Base-by-base conservation (phyloP, 37 sponge, comb jelly and placozoan genomes). In the Beroe ovata region DNA sequence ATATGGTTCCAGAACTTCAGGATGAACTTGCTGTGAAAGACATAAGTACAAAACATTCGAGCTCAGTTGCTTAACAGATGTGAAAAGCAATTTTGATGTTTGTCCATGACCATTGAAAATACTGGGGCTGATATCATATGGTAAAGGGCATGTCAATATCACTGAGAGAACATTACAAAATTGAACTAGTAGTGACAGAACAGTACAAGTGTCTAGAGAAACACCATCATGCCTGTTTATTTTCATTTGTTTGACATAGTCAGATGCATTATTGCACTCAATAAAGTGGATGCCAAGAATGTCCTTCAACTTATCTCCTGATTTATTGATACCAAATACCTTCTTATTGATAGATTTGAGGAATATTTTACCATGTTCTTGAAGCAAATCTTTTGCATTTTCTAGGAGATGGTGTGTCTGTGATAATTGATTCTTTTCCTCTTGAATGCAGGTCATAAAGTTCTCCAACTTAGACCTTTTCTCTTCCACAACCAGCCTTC, bases 11-110 rank as follows among this genome's bases (percentile, higher is more conserved):
- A 77, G 38, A 42, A 77, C 36, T 39, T 77, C 84, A 42, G 84
- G 84, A 42, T 77, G 84, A 3, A 77, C 84, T n/a, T 77, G 84
- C 22, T 77, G 84, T 8, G 84, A 77, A 11, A 77, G 38, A 29
- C 84, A 77, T n/a, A 77, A 11, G 22, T 40, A 77, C 19, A 77
- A 35, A n/a, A 77, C 25, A 26, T 77, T 77, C 1, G 54, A 77
- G 47, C 54, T n/a, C 4, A 77, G 84, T 20, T 77, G 84, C n/a
- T 41, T 8, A 3, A 77, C 54, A 18, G 84, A 40, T 39, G n/a
- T 20, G 23, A 77, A 42, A 23, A 77, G 35, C 4, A 77, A 26
- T 77, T 26, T 39, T 40, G 54, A 42, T 23, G 84, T 39, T 4
- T n/a, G 35, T 39, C 54, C 54, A n/a, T 42, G 33, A n/a, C 84